Base-by-base conservation (phyloP, 2,113 vertebrate species). In the Raja brachyura region DNA sequence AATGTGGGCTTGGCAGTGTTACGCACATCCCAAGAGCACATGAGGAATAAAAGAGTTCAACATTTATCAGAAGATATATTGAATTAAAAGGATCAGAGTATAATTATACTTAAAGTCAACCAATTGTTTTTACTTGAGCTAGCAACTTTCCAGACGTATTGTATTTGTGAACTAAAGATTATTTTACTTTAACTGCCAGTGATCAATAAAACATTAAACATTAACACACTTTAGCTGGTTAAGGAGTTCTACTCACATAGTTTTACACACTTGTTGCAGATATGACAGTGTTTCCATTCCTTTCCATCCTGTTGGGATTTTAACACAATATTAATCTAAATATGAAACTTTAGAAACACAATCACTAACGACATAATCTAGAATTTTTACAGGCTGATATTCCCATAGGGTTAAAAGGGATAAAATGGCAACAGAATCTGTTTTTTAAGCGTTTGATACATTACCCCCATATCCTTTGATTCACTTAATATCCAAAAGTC, bases 261-360 rank as follows among this genome's bases (percentile, higher is more conserved):
- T 94, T 99, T 99, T 66, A 99, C 98, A 94, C 98, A 99, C 94
- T 96, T 98, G 93, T 96, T 96, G 95, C 99, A 99, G 28, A 95
- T 93, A 39, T 94, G 93, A 95, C 99, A 99, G 90, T 99, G 98
- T 79, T 95, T 98, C 98, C 98, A 99, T n/a, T 88, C 95, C 93
- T 97, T 97, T 28, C 98, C 98, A 61, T 99, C 98, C 98, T 99
- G 94, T 25, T 73, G 13, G 39, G 39, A 54, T 54, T 14, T 93
- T 25, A 95, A 93, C 94, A 93, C 33, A 85, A 95, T 86, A 96
- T 79, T 33, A 94, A 54, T 54, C 66, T 28, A 92, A 92, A 63
- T 11, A 59, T 63, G 14, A 88, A 74, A 39, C 66, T 90, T 93
- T 90, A 93, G 93, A 2, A 93, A 93, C 56, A 3, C 28, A 94